These are phyloP conservation scores for Lytechinus variegatus DNA, from an alignment of 35 echinoderm and acorn worm genomes.

Conservation along the genomic window DNA sequence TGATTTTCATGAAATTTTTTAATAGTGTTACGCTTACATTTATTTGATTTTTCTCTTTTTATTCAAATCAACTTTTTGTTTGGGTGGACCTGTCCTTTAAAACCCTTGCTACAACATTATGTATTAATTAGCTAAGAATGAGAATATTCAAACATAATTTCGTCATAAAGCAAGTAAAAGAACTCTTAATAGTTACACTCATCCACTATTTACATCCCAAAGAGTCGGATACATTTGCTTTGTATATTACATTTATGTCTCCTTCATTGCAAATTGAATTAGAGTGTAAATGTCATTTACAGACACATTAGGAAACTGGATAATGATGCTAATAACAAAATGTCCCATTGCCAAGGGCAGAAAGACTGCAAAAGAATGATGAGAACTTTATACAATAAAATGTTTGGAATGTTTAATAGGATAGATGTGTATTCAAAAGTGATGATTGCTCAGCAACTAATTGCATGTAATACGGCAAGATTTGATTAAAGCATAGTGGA, in stretches of 20 bases:
- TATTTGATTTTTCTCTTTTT: too few relatives aligned
- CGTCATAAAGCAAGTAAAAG: too few relatives aligned
- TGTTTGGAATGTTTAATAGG: background rate
- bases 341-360: background rate
- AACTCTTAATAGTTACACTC: too few relatives aligned
- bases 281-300: constrained; percentile 1
- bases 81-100: too few relatives aligned
- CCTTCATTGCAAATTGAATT: background rate
- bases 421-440: background rate
- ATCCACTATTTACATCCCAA: too few relatives aligned
- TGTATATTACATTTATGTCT: background rate
- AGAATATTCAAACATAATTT: too few relatives aligned
- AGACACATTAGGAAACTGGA: background rate
- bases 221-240: background rate
- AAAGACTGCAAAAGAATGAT: background rate
- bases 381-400: background rate
- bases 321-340: background rate
- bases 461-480: background rate
- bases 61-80: too few relatives aligned
- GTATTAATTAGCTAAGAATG: too few relatives aligned
- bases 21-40: too few relatives aligned
- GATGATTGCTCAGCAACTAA: background rate
- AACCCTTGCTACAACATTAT: too few relatives aligned
- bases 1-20: too few relatives aligned
- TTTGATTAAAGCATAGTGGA: background rate